Base-by-base conservation (phyloP, 2,113 vertebrate genomes). In the Callospermophilus lateralis region DNA sequence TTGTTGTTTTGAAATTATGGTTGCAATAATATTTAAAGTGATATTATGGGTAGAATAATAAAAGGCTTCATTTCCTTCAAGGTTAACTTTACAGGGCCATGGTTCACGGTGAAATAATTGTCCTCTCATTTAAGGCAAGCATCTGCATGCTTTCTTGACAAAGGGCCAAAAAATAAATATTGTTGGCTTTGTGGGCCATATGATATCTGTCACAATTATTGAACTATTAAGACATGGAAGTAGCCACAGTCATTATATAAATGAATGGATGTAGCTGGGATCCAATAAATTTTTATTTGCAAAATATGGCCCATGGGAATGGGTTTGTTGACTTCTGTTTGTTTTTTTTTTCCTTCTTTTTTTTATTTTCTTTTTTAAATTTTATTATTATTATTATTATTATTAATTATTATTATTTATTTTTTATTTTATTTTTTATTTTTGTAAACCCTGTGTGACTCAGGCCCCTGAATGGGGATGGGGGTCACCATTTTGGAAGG, bases 221-320 rank as follows among this genome's bases (percentile, higher is more conserved):
- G 24, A 39, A 32, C 28, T 24, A 11, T 8, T 34, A 34, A n/a
- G 51, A 61, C 7, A 11, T 26, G 37, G 73, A 65, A 86, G 48
- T 34, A 48, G 63, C 24, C 79, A 78, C 11, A 48, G 13, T 24
- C 16, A 20, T 19, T 26, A 63, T 13, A 13, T 13, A 48, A 89
- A 51, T 11, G 32, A 92, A 53, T 37, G 37, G 22, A 22, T 7
- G 19, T 15, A 85, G 58, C 45, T 28, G 2, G 37, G 24, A 42
- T 83, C 72, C 39, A 83, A 68, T 80, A 93, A 73, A 90, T 93
- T 67, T 80, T 80, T 58, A 74, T 51, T 51, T 51, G 48, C 45
- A 80, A 74, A 70, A 86, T 28, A 15, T 68, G 48, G 74, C 70
- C 67, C 24, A 65, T 0, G 16, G 65, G 34, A 45, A 53, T 24